A percentile compares a stretch with the other conserved stretches of the same genome.
These are phyloP conservation scores for Hydrochoerus hydrochaeris DNA, from an alignment of 2,113 vertebrate species.

Conservation along the genomic window DNA sequence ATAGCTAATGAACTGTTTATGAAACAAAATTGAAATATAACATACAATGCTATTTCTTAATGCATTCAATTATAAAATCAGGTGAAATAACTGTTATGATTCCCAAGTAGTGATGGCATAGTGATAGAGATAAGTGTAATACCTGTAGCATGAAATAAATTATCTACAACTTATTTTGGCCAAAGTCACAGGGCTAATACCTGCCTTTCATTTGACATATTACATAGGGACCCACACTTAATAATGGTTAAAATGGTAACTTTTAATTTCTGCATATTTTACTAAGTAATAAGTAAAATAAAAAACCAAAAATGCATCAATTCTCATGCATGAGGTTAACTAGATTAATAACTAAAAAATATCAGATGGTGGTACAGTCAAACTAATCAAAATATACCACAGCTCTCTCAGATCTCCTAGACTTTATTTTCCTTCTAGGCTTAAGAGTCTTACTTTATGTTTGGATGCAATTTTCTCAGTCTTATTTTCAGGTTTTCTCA, in stretches of 20 bases:
- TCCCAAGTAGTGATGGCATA: neutral
- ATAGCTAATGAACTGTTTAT: neutral
- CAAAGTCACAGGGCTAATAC: neutral
- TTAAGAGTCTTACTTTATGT: neutral
- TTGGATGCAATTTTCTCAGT: neutral
- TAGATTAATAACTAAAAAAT: neutral
- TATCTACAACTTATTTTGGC: neutral
- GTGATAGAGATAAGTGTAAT: neutral
- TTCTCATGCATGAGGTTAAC: neutral
- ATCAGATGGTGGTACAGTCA: neutral
- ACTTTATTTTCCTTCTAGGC: slow-evolving; percentile 16
- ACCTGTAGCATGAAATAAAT: neutral
- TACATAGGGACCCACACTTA: neutral
- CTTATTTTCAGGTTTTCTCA: neutral
- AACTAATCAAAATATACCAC: neutral
- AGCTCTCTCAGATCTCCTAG: slow-evolving; percentile 14
- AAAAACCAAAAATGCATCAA: neutral
- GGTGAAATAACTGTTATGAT: neutral
- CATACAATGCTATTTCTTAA: neutral
- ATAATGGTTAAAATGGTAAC: neutral
- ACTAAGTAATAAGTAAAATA: slow-evolving; percentile 35
- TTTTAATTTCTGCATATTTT: slow-evolving; percentile 16
- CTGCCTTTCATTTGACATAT: neutral
- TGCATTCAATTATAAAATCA: neutral
- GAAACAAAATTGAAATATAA: neutral